A percentile compares a stretch with the other conserved stretches of the same genome.
Evolutionary conservation across 2,888 invertebrate species (phyloP).

Genomic region (Troilus luridus): DNA sequence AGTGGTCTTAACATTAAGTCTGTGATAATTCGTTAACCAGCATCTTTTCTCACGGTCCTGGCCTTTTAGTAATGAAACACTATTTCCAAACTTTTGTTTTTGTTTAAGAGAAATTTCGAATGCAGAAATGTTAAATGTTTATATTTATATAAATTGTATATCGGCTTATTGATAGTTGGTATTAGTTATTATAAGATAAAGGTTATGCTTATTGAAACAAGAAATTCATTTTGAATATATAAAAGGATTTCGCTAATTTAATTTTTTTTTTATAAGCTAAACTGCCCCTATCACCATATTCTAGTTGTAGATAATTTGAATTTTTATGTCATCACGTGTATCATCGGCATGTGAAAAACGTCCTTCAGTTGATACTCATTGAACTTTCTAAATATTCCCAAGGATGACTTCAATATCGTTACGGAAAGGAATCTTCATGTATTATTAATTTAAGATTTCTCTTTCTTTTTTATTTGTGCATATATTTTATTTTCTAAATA

Average conservation of each 20-base stretch:
- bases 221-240: too few relatives aligned
- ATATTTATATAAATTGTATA: not conserved
- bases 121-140: not conserved
- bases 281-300: not conserved
- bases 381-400: constrained; percentile 13
- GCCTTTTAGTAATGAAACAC: not conserved
- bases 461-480: too few relatives aligned
- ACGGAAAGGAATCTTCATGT: not conserved
- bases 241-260: too few relatives aligned
- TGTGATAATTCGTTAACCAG: constrained; percentile 38
- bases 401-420: not conserved
- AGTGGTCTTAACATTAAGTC: not conserved
- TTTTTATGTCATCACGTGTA: not conserved
- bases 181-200: too few relatives aligned
- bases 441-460: not conserved
- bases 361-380: not conserved
- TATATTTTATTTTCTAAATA: too few relatives aligned
- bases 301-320: not conserved
- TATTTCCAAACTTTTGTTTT: not conserved
- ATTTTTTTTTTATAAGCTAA: not conserved
- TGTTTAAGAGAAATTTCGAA: not conserved
- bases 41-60: constrained; percentile 50
- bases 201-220: too few relatives aligned
- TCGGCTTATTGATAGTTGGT: not conserved
- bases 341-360: not conserved